These are phyloP conservation scores for Micrastur ruficollis DNA, from an alignment of 2,797 vertebrate genomes.

Conservation along the genomic window DNA sequence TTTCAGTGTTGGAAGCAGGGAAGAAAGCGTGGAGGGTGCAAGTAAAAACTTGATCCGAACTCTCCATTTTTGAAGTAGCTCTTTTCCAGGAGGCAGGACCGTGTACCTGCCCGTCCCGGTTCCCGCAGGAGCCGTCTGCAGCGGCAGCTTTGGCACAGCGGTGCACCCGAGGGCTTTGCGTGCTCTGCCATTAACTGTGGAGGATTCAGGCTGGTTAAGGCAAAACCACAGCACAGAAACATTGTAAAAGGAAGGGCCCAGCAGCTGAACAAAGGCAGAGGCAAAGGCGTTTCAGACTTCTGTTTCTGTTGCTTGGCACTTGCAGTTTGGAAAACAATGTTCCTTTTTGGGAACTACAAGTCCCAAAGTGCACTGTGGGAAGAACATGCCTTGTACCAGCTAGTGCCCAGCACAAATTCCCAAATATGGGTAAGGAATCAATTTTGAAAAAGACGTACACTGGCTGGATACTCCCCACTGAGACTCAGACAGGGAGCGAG, in stretches of 20 bases:
- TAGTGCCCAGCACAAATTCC: slow-evolving; percentile 70
- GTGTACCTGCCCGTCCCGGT: rapidly evolving
- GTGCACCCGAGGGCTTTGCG: neutral
- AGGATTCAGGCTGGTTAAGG: neutral
- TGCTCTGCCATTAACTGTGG: rapidly evolving
- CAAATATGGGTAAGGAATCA: slow-evolving; percentile 77
- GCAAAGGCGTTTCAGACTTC: neutral
- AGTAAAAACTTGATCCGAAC: neutral
- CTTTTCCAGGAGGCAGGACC: neutral
- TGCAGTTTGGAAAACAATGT: slow-evolving; percentile 33
- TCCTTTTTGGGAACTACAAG: slow-evolving; percentile 69
- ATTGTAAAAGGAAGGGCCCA: neutral
- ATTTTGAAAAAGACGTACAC: slow-evolving; percentile 55
- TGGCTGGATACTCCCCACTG: slow-evolving; percentile 15
- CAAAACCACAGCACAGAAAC: neutral
- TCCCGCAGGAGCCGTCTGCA: neutral
- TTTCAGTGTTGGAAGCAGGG: neutral
- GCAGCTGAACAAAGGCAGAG: neutral
- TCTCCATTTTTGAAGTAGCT: neutral
- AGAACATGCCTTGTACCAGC: slow-evolving; percentile 41
- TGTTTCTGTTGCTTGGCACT: neutral
- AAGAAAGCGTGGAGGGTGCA: neutral
- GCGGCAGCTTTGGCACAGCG: rapidly evolving
- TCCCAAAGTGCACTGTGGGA: slow-evolving; percentile 68
- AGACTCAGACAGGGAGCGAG: neutral